Base-by-base conservation (phyloP, 1,140 invertebrate genomes). In the Drosophila setifemur region DNA sequence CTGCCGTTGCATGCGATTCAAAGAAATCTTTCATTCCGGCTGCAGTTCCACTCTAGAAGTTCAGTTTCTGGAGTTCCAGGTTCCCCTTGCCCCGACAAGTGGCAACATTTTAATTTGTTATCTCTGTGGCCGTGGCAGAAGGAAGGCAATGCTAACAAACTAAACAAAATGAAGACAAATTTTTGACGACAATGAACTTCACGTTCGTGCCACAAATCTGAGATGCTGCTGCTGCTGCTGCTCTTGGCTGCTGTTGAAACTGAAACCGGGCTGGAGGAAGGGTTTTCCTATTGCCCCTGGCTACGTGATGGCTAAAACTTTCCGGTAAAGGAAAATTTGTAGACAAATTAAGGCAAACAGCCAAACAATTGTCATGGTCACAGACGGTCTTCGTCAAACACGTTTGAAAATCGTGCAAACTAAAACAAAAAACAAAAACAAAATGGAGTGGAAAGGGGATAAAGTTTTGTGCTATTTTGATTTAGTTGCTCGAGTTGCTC, bases 281-380 rank as follows among this genome's bases (percentile, higher is more conserved):
- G 43, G 52, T 12, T 40, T 60, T n/a, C n/a, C 29, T 37, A 25
- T 23, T 29, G 14, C 37, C 45, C 9, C 35, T 12, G 47, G 45
- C 44, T 76, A 75, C 73, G 64, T 75, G 73, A 50, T 52, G 44
- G 28, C 48, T 8, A 58, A 61, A 68, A 45, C 71, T 68, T 33
- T 35, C 63, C 25, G 14, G 45, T 52, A 40, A 54, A 63, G 74
- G 64, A 66, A 85, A 86, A 85, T 85, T 85, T 79, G 79, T 85
- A 70, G 71, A 85, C 79, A 85, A 85, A 85, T 85, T 85, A 85
- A 85, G 79, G 74, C 79, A 86, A 72, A 82, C n/a, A n/a, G 75
- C 63, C 81, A 82, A 70, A 74, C 70, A 74, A 79, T 71, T 67
- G 60, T 72, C 55, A 61, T 57, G 54, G 44, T 52, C 68, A 31